Conservation (phyloP, 2,888 invertebrate genomes). For the Himalopsyche kuldschensis region DNA sequence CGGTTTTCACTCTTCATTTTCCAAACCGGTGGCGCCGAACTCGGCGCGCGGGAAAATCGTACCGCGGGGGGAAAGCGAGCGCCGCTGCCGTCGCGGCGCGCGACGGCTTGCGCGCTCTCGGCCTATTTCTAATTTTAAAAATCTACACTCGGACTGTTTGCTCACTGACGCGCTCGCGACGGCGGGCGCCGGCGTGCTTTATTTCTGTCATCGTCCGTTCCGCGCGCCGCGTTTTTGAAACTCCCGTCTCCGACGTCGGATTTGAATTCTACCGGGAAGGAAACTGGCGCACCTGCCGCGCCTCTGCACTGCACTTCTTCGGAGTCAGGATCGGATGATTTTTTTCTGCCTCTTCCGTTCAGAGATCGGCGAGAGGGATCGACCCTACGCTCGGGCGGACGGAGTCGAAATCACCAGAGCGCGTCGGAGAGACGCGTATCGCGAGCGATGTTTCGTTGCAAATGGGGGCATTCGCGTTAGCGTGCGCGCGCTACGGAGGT, state of each 20-base stretch:
- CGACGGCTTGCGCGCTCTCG: constrained; percentile 15
- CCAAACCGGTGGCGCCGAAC: constrained; percentile 1
- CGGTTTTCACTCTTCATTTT: constrained; percentile 15
- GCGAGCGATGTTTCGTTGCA: not conserved
- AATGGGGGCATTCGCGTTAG: constrained; percentile 10
- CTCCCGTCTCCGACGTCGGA: constrained; percentile 9
- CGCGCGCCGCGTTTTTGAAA: constrained; percentile 28
- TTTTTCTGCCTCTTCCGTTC: not conserved
- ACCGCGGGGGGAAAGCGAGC: constrained; percentile 2
- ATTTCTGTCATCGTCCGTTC: constrained; percentile 33
- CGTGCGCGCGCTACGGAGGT: constrained; percentile 29
- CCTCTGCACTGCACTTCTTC: constrained; percentile 1
- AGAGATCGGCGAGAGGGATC: not conserved
- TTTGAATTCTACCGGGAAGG: not conserved
- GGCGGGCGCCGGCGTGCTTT: constrained; percentile 34
- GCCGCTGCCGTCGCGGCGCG: constrained; percentile 25
- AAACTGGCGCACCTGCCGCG: not conserved
- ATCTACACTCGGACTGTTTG: constrained; percentile 32
- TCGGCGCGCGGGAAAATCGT: not conserved
- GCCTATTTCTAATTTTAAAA: constrained; percentile 35
- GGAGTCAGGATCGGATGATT: not conserved
- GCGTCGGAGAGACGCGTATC: not conserved
- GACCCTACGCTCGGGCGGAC: constrained; percentile 4
- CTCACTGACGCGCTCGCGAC: constrained; percentile 35
- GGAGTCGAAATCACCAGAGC: not conserved